Conservation (phyloP, 2,797 vertebrate genomes). For the Myripristis murdjan region DNA sequence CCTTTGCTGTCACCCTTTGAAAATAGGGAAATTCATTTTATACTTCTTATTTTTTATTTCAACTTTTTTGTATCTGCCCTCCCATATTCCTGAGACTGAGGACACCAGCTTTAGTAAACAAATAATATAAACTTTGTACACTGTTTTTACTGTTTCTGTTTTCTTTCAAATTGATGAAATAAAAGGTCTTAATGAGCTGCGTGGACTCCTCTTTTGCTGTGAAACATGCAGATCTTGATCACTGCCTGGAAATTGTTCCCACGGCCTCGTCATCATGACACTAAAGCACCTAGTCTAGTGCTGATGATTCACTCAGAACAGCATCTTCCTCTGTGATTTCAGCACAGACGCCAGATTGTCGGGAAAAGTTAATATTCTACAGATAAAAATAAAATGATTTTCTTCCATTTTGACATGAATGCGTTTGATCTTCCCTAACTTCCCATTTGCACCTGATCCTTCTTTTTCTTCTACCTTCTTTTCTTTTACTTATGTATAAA, state of each 20-base stretch:
- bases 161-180: constrained; percentile 86
- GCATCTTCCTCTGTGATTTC: not conserved
- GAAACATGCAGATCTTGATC: constrained; percentile 10
- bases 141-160: constrained; percentile 84
- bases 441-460: not conserved
- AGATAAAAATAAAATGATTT: no score
- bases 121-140: constrained; percentile 88
- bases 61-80: constrained; percentile 76
- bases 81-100: constrained; percentile 80
- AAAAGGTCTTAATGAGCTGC: constrained; percentile 82
- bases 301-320: not conserved
- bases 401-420: no score
- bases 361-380: not conserved
- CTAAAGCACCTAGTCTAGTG: not conserved
- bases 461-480: no score
- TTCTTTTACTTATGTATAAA: not conserved
- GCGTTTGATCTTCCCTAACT: no score
- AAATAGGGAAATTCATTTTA: constrained; percentile 83
- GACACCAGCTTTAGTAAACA: constrained; percentile 88
- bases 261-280: not conserved
- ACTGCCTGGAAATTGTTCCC: not conserved
- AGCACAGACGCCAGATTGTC: not conserved
- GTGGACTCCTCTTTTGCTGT: constrained; percentile 17
- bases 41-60: constrained; percentile 77
- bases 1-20: constrained; percentile 78